A percentile compares a stretch with the other conserved stretches of the same genome.
phyloP scores from a whole-genome alignment of 2,888 invertebrate species.

The Oscheius sp. region DNA sequence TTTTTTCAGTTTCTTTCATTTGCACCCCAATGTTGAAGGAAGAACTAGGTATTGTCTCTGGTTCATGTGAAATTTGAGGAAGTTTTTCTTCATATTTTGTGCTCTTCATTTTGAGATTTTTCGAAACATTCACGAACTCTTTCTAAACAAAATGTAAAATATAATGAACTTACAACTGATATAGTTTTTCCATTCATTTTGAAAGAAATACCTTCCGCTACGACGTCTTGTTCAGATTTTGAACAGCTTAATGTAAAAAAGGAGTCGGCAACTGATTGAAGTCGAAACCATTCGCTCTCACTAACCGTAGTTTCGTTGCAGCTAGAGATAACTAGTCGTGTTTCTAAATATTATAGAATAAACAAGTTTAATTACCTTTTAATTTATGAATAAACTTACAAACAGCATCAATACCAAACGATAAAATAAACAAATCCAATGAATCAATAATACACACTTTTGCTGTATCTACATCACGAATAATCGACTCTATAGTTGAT shows the following conservation, averaged over 20 bases:
- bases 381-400: constrained; percentile 3
- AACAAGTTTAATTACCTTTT: constrained; percentile 1
- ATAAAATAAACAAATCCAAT: background rate
- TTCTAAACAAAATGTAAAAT: constrained; percentile 12
- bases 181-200: constrained; percentile 30
- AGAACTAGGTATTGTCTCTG: background rate
- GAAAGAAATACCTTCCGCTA: background rate
- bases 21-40: constrained; percentile 26
- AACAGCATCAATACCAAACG: background rate
- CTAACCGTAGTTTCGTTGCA: constrained; percentile 1
- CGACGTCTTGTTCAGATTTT: background rate
- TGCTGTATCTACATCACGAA: background rate
- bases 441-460: constrained; percentile 16
- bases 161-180: background rate
- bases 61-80: background rate
- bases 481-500: background rate
- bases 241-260: background rate
- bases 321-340: background rate
- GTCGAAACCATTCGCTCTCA: constrained; percentile 19
- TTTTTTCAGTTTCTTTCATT: constrained; percentile 37
- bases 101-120: constrained; percentile 15
- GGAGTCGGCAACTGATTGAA: constrained; percentile 17
- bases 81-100: constrained; percentile 1
- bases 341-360: constrained; percentile 1
- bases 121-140: constrained; percentile 2